These are phyloP conservation scores for Micromys minutus DNA, from an alignment of 2,113 vertebrate genomes.

Conservation along the genomic window DNA sequence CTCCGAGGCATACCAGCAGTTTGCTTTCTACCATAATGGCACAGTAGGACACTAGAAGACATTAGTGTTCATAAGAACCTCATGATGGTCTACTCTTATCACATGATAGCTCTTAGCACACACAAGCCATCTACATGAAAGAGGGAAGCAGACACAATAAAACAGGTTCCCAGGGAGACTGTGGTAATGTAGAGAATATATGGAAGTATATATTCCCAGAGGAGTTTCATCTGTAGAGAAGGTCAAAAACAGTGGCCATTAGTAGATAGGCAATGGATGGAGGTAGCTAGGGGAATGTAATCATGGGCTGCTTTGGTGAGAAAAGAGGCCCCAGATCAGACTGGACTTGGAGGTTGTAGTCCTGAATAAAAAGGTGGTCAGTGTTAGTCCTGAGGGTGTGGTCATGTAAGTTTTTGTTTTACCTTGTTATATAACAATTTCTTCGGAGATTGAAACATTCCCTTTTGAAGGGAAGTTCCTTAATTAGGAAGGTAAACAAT, in stretches of 20 bases:
- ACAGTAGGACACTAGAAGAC: background rate
- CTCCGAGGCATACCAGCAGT: background rate
- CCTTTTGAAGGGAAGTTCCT: background rate
- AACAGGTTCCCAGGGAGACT: background rate
- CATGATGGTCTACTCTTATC: background rate
- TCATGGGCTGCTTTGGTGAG: background rate
- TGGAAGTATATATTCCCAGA: background rate
- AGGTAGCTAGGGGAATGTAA: background rate
- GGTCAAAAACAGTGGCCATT: background rate
- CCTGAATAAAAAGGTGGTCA: background rate
- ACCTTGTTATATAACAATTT: background rate
- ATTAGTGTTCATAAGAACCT: background rate
- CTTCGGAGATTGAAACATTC: background rate
- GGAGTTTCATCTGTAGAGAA: background rate
- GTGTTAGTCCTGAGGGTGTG: background rate
- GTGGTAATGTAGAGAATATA: background rate
- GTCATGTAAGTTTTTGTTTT: background rate
- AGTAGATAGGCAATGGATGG: background rate
- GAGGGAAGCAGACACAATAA: background rate
- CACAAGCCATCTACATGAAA: background rate
- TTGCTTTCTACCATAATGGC: background rate
- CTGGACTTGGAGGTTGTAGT: background rate
- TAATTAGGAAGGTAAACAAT: background rate
- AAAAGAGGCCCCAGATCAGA: background rate
- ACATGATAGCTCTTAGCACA: background rate